phyloP scores from a whole-genome alignment of 2,888 invertebrate species.

The Balanococcus diminutus region DNA sequence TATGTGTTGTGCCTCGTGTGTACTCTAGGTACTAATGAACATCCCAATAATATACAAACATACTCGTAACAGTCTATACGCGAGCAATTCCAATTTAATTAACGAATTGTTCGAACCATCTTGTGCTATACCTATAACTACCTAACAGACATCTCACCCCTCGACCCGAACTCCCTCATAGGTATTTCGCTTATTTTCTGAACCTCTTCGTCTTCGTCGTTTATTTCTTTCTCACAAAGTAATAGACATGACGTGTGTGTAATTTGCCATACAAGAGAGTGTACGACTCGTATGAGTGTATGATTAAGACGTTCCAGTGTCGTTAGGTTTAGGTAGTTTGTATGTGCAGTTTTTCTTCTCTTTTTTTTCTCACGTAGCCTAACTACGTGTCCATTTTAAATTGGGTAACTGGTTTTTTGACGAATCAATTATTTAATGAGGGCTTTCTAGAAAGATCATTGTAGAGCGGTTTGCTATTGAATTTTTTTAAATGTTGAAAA shows the following conservation, averaged over 20 bases:
- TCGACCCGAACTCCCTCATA: neutral
- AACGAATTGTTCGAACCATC: neutral
- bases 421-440: too few species aligned
- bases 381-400: too few species aligned
- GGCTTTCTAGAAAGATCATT: too few species aligned
- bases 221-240: neutral
- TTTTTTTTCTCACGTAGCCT: too few species aligned
- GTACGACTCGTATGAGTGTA: too few species aligned
- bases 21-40: neutral
- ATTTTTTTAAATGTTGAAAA: too few species aligned
- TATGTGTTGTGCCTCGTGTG: neutral
- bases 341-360: too few species aligned
- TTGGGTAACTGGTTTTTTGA: too few species aligned
- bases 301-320: too few species aligned
- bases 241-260: neutral
- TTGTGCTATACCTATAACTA: neutral
- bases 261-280: too few species aligned
- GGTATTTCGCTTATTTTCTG: neutral
- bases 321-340: too few species aligned
- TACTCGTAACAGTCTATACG: conserved; percentile 4
- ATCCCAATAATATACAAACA: conserved; percentile 28
- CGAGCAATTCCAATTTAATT: conserved; percentile 25
- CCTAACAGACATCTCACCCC: neutral
- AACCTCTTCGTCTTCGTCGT: neutral
- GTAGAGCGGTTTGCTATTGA: too few species aligned